Evolutionary conservation across 2,113 vertebrate species (phyloP), one percentile per base, ranked within the genome.

Genomic region (Gymnogyps californianus): DNA sequence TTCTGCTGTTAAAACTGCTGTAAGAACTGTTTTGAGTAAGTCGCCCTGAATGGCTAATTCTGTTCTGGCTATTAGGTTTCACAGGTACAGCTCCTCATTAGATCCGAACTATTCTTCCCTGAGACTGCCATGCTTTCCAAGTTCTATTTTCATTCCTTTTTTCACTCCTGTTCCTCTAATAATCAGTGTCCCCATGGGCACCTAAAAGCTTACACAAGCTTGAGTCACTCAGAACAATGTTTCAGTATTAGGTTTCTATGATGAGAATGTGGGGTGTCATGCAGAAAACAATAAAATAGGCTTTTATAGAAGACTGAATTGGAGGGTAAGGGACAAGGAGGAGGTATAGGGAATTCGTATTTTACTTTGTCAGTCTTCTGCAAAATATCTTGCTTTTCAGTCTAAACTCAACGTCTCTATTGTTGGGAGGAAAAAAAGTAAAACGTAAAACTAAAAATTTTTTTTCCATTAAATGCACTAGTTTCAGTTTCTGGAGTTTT

Each of bases 11-110:
- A 92, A 96, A 90, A 75, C 84, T 88, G 44, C 61, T 51, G n/a
- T 88, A 74, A 91, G 83, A 95, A 70, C 47, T 80, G 38, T 83
- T 97, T 51, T 80, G 70, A 86, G 78, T 57, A 74, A 94, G 84
- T 72, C 70, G 29, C 22, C 24, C 77, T 82, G 74, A 74, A 83
- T 74, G 58, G 57, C 31, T 91, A 69, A 94, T 93, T 91, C 81
- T 93, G 20, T 61, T 83, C 78, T 91, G 58, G 32, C 75, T 91
- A 29, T 80, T 91, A 47, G 51, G 25, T 94, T 93, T 89, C 66
- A 54, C 77, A 93, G 89, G 49, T 86, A 94, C 32, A 86, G 55
- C 55, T 84, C 77, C 77, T 95, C 91, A 87, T 91, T 93, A 94
- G 64, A 66, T 58, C 25, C 47, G 51, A 87, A 0, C 46, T 87